Base-by-base conservation (phyloP, 2,113 vertebrate genomes). In the Kobus ellipsiprymnus region DNA sequence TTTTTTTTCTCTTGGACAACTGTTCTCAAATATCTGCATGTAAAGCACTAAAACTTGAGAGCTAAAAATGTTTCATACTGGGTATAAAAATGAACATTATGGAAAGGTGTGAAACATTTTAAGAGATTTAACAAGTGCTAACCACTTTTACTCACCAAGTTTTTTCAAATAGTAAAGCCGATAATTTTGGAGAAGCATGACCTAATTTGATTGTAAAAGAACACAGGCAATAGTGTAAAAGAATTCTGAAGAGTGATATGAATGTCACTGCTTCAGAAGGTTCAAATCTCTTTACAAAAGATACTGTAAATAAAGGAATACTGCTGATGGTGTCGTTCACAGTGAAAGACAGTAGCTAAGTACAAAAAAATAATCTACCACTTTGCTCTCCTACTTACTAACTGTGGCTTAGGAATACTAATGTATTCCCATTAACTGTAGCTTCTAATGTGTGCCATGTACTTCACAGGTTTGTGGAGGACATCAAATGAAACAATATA, bases 41-140 rank as follows among this genome's bases (percentile, higher is more conserved):
- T 44, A 52, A 59, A 88, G n/a, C 33, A 86, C 12, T 88, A 60
- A 50, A 78, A 91, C 52, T 44, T 94, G 52, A 96, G 9, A 81
- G 40, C 46, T 55, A 77, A 52, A 86, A 94, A 81, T 27, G 52
- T 90, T 96, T 95, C 52, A 90, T 91, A 93, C 6, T 80, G 27
- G 46, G 15, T 55, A 62, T 95, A 78, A 89, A 95, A 97, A 85
- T 92, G 86, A 91, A 93, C 50, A 25, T 74, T 13, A 82, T n/a
- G 33, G 54, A 88, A 86, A 95, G 52, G 12, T 85, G 14, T 64
- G 14, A 62, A 85, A 90, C 30, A 88, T 89, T 94, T 90, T 54
- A 91, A 87, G 30, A 95, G 52, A 82, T 87, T 94, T 74, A 92
- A 94, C 11, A 87, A 54, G 14, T 67, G 36, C 30, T 87, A 80